Evolutionary conservation across 2,113 vertebrate species (phyloP), one percentile per base, ranked within the genome.

Genomic region (Clinocottus analis): DNA sequence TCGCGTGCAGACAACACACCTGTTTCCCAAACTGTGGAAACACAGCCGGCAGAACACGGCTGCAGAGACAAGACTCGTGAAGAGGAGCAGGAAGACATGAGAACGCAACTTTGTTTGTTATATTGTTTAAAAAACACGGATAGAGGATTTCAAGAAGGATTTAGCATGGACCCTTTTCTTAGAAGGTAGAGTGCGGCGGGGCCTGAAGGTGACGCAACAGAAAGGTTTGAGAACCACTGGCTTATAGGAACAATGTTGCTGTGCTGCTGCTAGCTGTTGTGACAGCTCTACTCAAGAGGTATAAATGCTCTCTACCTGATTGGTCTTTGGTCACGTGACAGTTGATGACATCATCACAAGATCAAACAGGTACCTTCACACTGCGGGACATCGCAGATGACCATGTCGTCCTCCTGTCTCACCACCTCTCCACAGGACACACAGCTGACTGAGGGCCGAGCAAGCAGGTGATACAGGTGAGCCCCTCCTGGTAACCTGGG

Each of bases 321-420:
- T 17, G 25, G 55, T 27, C n/a, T 6, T 13, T 58, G 55, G 8
- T 29, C 2, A 58, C 25, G 5, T 58, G 49, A 23, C 47, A 3
- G 47, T 21, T 19, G 8, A n/a, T 53, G n/a, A 53, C 5, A 56
- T 56, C 23, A 56, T 13, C 39, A 12, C n/a, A n/a, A n/a, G n/a
- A n/a, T n/a, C n/a, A n/a, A n/a, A n/a, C n/a, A 41, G 4, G 10
- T 72, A 95, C 97, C 97, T 94, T 76, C 88, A 90, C 96, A 98
- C 9, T 61, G 55, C 0, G 90, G 87, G 0, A 94, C 95, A 3
- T 87, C 56, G 65, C 97, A 98, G 41, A 79, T 3, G 0, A 64
- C 79, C 29, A 90, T 86, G 16, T 73, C 70, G 0, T 85, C 66
- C 0, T 1, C 37, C 3, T 2, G n/a, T 51, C 79, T 78, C 31